phyloP scores from a whole-genome alignment of 1,140 invertebrate species.

The Drosophila albomicans region DNA sequence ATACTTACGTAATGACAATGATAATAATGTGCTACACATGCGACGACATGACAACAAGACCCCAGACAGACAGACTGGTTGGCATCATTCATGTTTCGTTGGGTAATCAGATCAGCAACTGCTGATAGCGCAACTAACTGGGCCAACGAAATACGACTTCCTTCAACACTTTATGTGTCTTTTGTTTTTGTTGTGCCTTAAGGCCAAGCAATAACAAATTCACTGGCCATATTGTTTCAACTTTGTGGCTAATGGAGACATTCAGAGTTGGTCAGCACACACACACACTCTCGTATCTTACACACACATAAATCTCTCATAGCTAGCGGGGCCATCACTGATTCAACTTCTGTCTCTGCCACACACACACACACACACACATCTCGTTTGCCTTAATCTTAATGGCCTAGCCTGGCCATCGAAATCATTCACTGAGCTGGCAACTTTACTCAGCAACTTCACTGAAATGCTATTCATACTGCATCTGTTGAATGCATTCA shows the following conservation, averaged over 20 bases:
- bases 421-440: slow-evolving; percentile 11
- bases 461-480: slow-evolving; percentile 1
- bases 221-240: slow-evolving; percentile 46
- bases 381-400: slow-evolving; percentile 15
- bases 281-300: neutral
- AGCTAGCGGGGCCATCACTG: slow-evolving; percentile 11
- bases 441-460: neutral
- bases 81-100: slow-evolving; percentile 49
- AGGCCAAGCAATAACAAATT: slow-evolving; percentile 30
- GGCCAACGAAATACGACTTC: slow-evolving; percentile 43
- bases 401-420: slow-evolving; percentile 20
- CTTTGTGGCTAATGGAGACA: slow-evolving; percentile 33
- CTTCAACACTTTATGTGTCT: slow-evolving; percentile 16
- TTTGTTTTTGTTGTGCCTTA: slow-evolving; percentile 14
- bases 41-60: slow-evolving; percentile 17
- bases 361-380: no score
- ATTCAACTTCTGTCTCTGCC: neutral
- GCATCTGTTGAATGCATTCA: slow-evolving; percentile 27
- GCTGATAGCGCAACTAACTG: slow-evolving; percentile 52
- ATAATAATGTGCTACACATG: slow-evolving; percentile 71
- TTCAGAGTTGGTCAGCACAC: slow-evolving; percentile 4
- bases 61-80: slow-evolving; percentile 2
- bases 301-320: slow-evolving; percentile 34
- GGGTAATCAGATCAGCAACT: slow-evolving; percentile 65
- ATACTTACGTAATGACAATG: slow-evolving; percentile 60